Evolutionary conservation across 2,113 vertebrate genomes (phyloP), one percentile per base, ranked within the genome.

Genomic region (Helogale parvula): DNA sequence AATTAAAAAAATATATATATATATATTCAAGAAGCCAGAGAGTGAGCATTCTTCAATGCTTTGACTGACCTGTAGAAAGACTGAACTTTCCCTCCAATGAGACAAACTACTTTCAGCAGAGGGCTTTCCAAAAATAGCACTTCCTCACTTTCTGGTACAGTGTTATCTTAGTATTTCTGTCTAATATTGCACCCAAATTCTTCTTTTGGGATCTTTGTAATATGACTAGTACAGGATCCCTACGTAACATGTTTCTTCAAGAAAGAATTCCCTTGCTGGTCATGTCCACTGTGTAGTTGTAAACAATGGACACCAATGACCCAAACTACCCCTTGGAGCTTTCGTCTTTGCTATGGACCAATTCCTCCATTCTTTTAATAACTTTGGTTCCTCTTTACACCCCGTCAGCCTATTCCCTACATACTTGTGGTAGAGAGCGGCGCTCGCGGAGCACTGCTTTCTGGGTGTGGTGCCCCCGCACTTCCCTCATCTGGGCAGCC

Each of bases 291-390:
- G n/a, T 11, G 5, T 29, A 45, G 45, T 47, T 94, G 79, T 93
- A 95, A 50, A 38, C 12, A 74, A n/a, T 33, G 65, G 88, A 79
- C 54, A 50, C 74, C n/a, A 47, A 60, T 88, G 89, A 96, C 87
- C 94, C 92, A 63, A 63, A 83, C 96, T 91, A 69, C 66, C 82
- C 63, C 66, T 63, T 17, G 52, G 92, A 81, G 69, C 31, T 95
- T 45, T 29, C 3, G 41, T 88, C 90, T 97, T 68, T 82, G 94
- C 95, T 88, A 19, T 38, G 72, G 94, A 80, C 84, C 92, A 90
- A 97, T 97, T 96, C 93, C 92, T 96, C 97, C 89, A 81, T 97
- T 97, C 97, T 98, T 98, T 97, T 96, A 98, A 98, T 98, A 97
- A 92, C 93, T 77, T 79, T 60, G 95, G 86, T 98, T 98, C 98